phyloP scores from a whole-genome alignment of 2,797 vertebrate species.

The Myotis daubentonii region DNA sequence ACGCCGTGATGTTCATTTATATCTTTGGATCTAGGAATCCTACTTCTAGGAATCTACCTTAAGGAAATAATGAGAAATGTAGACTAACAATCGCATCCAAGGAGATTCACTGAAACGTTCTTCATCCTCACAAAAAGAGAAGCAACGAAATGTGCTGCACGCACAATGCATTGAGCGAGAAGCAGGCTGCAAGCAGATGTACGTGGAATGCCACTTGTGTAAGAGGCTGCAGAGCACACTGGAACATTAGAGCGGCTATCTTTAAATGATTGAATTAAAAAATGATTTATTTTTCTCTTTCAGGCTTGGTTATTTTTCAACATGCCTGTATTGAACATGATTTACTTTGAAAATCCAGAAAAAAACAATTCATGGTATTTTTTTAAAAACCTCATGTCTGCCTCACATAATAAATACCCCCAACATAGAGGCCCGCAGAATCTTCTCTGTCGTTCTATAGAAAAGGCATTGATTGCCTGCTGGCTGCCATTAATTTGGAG shows the following conservation, averaged over 20 bases:
- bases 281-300: neutral
- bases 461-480: constrained; percentile 66
- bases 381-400: neutral
- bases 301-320: neutral
- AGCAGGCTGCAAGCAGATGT: neutral
- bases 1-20: neutral
- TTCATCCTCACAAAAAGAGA: neutral
- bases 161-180: neutral
- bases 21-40: constrained; percentile 8
- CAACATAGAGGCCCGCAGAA: neutral
- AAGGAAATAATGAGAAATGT: neutral
- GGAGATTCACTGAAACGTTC: neutral
- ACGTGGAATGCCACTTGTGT: accelerated
- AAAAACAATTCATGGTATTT: neutral
- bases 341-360: constrained; percentile 28
- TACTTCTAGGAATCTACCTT: constrained; percentile 22
- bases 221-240: neutral
- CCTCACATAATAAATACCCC: constrained; percentile 15
- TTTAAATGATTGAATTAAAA: neutral
- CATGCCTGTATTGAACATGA: neutral
- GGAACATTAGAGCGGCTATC: neutral
- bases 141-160: neutral
- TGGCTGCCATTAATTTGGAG: constrained; percentile 61
- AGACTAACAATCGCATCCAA: neutral
- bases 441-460: neutral